Evolutionary conservation across 2,888 invertebrate species (phyloP), one percentile per base, ranked within the genome.

Genomic region (Mactromeris polynyma): DNA sequence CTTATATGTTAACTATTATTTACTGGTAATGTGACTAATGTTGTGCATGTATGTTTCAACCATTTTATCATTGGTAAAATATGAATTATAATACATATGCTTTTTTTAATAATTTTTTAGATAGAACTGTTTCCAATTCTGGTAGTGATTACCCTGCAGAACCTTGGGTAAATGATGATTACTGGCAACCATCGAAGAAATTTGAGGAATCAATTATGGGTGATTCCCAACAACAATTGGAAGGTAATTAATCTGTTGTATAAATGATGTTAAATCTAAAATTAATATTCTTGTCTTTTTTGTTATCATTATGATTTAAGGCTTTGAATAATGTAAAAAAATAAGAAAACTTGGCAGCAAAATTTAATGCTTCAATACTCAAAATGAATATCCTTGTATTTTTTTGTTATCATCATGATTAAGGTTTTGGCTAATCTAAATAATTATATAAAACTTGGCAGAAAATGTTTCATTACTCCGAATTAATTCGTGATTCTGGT

Each of bases 151-250:
- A 51, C 58, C 54, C 79, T n/a, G 40, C 79, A 0, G 88, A 84
- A 82, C 84, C 89, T 21, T 94, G 94, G 94, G 93, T 94, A 85
- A 80, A 91, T 85, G 90, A 91, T 31, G 86, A 89, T 73, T 93
- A 87, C 54, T 93, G 92, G 92, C 87, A 91, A 84, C 88, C 88
- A 79, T 89, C 90, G 11, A 84, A 58, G 36, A 90, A 91, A 69
- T 94, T 94, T 93, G 94, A 93, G 51, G 80, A 91, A 46, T 88
- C 93, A 4, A 92, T 88, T 84, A 88, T 94, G 36, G 93, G 93
- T 69, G 94, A 95, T 87, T 93, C 94, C 26, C 92, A 94, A 79
- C 90, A 94, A 82, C 94, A 94, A 83, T 79, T 95, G 14, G 90
- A 93, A 93, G 94, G 95, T 95, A 89, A 78, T 83, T 33, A 19